These are phyloP conservation scores for Syritta pipiens DNA, from an alignment of 2,888 invertebrate species.

Conservation along the genomic window DNA sequence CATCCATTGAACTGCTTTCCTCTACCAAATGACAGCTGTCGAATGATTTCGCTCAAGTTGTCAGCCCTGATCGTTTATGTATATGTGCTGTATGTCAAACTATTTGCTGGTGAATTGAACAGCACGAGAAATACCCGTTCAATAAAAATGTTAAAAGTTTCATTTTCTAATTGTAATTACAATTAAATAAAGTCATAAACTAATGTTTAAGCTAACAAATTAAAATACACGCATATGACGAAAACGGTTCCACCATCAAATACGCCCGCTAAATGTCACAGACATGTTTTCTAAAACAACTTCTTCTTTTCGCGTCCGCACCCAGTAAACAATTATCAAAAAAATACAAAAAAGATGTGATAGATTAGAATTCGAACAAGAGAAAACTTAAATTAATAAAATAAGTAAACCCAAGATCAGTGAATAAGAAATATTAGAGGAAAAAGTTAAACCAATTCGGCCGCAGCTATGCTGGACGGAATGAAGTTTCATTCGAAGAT, in stretches of 20 bases:
- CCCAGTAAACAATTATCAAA: constrained; percentile 67
- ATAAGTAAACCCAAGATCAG: constrained; percentile 33
- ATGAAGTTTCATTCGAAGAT: constrained; percentile 81
- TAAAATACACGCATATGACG: constrained; percentile 11
- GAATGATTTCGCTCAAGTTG: constrained; percentile 13
- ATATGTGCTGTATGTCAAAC: constrained; percentile 63
- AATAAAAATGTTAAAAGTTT: constrained; percentile 56
- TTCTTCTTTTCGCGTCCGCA: constrained; percentile 59
- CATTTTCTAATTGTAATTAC: constrained; percentile 12
- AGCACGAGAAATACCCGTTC: constrained; percentile 53
- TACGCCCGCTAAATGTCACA: constrained; percentile 26
- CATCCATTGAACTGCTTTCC: constrained; percentile 25
- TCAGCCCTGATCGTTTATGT: constrained; percentile 24
- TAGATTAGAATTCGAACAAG: constrained; percentile 37
- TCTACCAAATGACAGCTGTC: constrained; percentile 37
- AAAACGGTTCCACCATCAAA: constrained; percentile 8
- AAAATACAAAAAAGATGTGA: constrained; percentile 59
- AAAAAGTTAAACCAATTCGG: constrained; percentile 34
- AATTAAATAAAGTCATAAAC: constrained; percentile 10
- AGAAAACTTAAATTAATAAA: constrained; percentile 4
- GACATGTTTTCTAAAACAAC: constrained; percentile 42
- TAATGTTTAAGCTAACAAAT: constrained; percentile 19
- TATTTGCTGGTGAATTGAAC: constrained; percentile 64
- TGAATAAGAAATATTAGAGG: constrained; percentile 27
- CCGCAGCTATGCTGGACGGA: constrained; percentile 68